A percentile compares a stretch with the other conserved stretches of the same genome.
These are phyloP conservation scores for Mixornis gularis DNA, from an alignment of 2,113 vertebrate species.

Conservation along the genomic window DNA sequence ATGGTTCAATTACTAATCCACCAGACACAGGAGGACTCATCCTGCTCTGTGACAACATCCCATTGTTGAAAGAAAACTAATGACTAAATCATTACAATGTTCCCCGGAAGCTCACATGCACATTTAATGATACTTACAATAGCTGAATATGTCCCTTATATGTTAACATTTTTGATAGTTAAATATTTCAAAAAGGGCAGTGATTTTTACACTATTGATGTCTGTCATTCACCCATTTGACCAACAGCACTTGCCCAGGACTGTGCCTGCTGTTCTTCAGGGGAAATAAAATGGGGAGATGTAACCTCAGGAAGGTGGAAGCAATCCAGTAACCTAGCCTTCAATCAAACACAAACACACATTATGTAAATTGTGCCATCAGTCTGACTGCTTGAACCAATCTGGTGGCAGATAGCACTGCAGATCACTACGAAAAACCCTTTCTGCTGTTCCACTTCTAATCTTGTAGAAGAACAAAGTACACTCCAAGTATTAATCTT, in stretches of 20 bases:
- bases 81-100: neutral
- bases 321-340: neutral
- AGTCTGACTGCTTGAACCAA: neutral
- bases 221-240: neutral
- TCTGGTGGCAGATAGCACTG: neutral
- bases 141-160: neutral
- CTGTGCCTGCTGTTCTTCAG: neutral
- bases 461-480: neutral
- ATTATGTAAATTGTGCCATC: neutral
- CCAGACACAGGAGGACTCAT: neutral
- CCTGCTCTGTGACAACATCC: neutral
- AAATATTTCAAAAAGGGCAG: conserved; percentile 12
- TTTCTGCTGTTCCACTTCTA: neutral
- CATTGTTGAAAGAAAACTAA: neutral
- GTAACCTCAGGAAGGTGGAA: conserved; percentile 17
- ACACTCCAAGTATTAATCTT: neutral
- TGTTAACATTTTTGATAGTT: neutral
- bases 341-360: neutral
- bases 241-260: conserved; percentile 1
- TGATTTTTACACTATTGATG: conserved; percentile 11
- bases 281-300: neutral
- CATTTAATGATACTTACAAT: neutral
- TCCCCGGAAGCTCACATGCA: neutral
- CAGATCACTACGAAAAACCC: neutral
- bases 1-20: neutral